Evolutionary conservation across 2,797 vertebrate genomes (phyloP).

Genomic region (Hylomyscus alleni): DNA sequence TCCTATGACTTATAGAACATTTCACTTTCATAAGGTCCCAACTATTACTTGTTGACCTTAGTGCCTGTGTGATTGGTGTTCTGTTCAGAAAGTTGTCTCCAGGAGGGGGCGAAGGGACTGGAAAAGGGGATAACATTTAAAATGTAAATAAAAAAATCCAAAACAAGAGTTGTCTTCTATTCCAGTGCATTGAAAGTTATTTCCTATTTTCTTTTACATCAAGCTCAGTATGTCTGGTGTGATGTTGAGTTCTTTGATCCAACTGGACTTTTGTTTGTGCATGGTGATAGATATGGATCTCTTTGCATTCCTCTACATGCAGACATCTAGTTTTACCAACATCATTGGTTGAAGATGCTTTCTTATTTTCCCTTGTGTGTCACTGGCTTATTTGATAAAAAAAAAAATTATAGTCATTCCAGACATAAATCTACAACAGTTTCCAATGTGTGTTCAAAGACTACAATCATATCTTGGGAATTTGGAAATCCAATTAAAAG

Average conservation of each 20-base stretch:
- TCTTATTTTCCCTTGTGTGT: background rate
- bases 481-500: background rate
- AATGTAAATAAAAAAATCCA: no score
- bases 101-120: no score
- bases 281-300: background rate
- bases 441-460: background rate
- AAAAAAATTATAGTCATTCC: background rate
- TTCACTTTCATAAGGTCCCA: background rate
- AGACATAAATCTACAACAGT: background rate
- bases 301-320: background rate
- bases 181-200: background rate
- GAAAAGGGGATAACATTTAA: no score
- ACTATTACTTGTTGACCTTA: background rate
- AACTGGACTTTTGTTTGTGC: background rate
- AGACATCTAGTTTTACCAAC: background rate
- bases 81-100: background rate
- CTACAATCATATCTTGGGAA: background rate
- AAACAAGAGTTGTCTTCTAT: background rate
- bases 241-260: background rate
- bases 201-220: background rate
- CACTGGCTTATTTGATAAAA: background rate
- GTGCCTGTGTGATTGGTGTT: background rate
- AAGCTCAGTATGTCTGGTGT: background rate
- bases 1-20: background rate
- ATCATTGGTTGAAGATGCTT: background rate